Evolutionary conservation across 2,797 vertebrate species (phyloP).

Genomic region (Cottoperca gobio): DNA sequence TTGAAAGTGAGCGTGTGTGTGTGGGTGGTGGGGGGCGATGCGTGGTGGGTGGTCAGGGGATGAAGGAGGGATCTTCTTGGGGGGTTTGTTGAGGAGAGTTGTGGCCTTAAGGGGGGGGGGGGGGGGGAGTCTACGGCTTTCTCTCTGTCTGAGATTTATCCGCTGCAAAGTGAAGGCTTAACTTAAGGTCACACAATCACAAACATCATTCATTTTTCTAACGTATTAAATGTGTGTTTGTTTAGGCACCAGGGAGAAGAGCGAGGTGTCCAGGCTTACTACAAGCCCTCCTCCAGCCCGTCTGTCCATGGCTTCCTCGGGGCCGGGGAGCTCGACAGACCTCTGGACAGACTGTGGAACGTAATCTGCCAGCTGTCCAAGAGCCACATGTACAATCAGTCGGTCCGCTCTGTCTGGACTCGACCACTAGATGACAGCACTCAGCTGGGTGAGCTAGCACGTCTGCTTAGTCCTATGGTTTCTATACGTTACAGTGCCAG

Average conservation of each 20-base stretch:
- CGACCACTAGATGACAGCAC: conserved; percentile 91
- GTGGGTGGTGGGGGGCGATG: too few species aligned
- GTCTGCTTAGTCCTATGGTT: background rate
- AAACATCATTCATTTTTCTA: background rate
- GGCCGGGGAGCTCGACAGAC: conserved; percentile 88
- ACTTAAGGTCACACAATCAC: background rate
- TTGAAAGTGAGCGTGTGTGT: too few species aligned
- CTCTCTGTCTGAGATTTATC: background rate
- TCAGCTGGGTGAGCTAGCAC: conserved; percentile 88
- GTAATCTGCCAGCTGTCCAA: conserved; percentile 91
- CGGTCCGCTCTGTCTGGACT: conserved; percentile 88
- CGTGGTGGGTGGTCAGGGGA: too few species aligned
- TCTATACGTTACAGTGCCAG: background rate
- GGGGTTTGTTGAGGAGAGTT: too few species aligned
- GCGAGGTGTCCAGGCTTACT: conserved; percentile 90
- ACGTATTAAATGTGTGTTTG: conserved; percentile 14
- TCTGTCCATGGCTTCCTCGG: conserved; percentile 93
- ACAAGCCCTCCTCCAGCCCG: conserved; percentile 88
- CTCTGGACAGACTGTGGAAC: conserved; percentile 88
- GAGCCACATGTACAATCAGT: conserved; percentile 89
- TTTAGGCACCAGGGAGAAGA: conserved; percentile 91
- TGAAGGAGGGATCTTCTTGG: too few species aligned
- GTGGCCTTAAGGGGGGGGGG: too few species aligned
- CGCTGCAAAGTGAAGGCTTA: background rate
- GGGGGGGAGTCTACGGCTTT: background rate